Evolutionary conservation across 2,888 invertebrate genomes (phyloP), one percentile per base, ranked within the genome.

Genomic region (Sphecodes monilicornis): DNA sequence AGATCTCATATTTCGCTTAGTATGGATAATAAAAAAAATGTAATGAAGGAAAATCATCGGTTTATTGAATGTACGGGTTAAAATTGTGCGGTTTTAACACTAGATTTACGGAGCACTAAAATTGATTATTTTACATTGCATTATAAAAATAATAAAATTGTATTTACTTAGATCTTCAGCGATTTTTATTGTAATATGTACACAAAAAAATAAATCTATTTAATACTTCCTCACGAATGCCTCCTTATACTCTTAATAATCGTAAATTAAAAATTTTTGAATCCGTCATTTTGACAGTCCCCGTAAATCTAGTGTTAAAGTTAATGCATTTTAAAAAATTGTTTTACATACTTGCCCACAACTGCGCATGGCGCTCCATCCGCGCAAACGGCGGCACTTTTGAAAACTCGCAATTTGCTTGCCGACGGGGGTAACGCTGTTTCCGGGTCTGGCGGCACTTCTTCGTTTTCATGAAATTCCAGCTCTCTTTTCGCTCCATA

Each of bases 301-400:
- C n/a, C n/a, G n/a, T n/a, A n/a, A n/a, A n/a, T n/a, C n/a, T n/a
- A n/a, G n/a, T n/a, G n/a, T n/a, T n/a, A n/a, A n/a, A n/a, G n/a
- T n/a, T 54, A 54, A 11, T n/a, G n/a, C 3, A 60, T 29, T 60
- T 26, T 16, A 18, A 18, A 60, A 29, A 60, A 18, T 60, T 10
- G 18, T 18, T 54, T 6, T 36, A 92, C 96, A 95, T 95, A 98
- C 98, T 96, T 97, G 94, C 98, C 98, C 89, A 98, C 96, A 86
- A 95, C 94, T 4, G 98, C 98, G 94, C 98, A 98, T 8, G 96
- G 96, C 5, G 96, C 95, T 6, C 97, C 97, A 93, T 98, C 98
- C 0, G 97, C 97, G 92, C 97, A 97, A 29, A 98, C 97, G 0
- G 97, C 98, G 0, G 97, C 97, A 71, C 95, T 96, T 82, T 96